Percentiles rank a stretch among this genome's conserved stretches.
Evolutionary conservation across 2,113 vertebrate species (phyloP).

Genomic region (Eupsittula cactorum): DNA sequence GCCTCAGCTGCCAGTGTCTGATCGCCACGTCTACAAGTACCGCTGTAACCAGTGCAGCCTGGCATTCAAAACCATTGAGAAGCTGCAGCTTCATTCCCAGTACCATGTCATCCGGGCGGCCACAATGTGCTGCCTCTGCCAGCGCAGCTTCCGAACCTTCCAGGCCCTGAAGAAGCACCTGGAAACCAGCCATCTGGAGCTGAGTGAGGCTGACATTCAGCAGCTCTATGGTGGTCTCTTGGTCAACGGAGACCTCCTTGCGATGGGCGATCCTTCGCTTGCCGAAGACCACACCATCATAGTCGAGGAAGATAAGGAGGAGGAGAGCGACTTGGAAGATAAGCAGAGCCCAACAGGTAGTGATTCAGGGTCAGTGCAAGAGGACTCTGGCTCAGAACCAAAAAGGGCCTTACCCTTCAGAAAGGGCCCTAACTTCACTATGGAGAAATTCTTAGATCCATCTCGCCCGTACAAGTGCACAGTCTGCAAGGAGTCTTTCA

Average conservation of each 20-base stretch:
- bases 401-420: slow-evolving; percentile 96
- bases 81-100: slow-evolving; percentile 96
- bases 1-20: slow-evolving; percentile 93
- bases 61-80: slow-evolving; percentile 97
- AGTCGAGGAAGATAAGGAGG: slow-evolving; percentile 96
- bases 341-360: slow-evolving; percentile 97
- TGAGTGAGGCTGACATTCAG: slow-evolving; percentile 96
- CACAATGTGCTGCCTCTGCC: slow-evolving; percentile 98
- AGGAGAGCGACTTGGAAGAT: slow-evolving; percentile 95
- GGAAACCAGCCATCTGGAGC: slow-evolving; percentile 94
- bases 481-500: slow-evolving; percentile 99
- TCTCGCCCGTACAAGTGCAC: slow-evolving; percentile 99
- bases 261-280: slow-evolving; percentile 88
- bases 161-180: slow-evolving; percentile 97
- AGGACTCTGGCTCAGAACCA: slow-evolving; percentile 95
- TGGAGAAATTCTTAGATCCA: slow-evolving; percentile 98
- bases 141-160: slow-evolving; percentile 96
- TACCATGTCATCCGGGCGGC: slow-evolving; percentile 97
- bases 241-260: slow-evolving; percentile 95
- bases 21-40: slow-evolving; percentile 98
- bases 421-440: slow-evolving; percentile 98
- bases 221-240: slow-evolving; percentile 94
- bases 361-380: slow-evolving; percentile 91
- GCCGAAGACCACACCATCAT: slow-evolving; percentile 91
- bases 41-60: slow-evolving; percentile 98